These are phyloP conservation scores for Stenchaetothrips biformis DNA, from an alignment of 2,888 invertebrate genomes.

Conservation along the genomic window DNA sequence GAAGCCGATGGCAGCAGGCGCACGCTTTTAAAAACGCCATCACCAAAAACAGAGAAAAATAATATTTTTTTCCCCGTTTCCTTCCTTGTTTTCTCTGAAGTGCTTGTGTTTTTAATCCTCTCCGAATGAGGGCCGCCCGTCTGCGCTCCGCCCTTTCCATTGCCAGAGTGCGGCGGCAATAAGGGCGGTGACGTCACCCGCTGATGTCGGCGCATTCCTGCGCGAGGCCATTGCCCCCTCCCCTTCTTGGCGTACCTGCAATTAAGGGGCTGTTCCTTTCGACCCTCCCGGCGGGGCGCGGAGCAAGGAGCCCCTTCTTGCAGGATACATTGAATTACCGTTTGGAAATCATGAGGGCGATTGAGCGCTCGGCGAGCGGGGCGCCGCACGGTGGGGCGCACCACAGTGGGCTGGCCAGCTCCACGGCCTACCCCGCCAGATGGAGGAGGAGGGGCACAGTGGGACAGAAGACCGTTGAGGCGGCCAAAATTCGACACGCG, in stretches of 20 bases:
- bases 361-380: background rate
- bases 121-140: background rate
- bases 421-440: no score
- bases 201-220: background rate
- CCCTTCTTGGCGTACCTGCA: background rate
- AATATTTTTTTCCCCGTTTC: background rate
- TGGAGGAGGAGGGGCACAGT: no score
- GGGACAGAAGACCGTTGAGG: no score
- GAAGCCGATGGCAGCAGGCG: no score
- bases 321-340: slow-evolving; percentile 17
- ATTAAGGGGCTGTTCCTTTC: slow-evolving; percentile 1
- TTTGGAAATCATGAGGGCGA: slow-evolving; percentile 5
- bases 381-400: no score
- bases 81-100: background rate
- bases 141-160: background rate
- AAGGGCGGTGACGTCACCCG: background rate
- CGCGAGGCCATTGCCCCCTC: background rate
- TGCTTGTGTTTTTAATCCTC: no score
- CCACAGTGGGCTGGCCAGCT: no score
- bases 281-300: background rate
- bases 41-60: background rate
- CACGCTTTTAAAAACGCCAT: background rate
- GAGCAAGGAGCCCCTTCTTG: background rate
- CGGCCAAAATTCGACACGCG: no score
- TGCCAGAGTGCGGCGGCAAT: background rate